Percentiles rank a stretch among this genome's conserved stretches.
Conservation (phyloP, 2,888 invertebrate genomes). For the Philereme vetulata region DNA sequence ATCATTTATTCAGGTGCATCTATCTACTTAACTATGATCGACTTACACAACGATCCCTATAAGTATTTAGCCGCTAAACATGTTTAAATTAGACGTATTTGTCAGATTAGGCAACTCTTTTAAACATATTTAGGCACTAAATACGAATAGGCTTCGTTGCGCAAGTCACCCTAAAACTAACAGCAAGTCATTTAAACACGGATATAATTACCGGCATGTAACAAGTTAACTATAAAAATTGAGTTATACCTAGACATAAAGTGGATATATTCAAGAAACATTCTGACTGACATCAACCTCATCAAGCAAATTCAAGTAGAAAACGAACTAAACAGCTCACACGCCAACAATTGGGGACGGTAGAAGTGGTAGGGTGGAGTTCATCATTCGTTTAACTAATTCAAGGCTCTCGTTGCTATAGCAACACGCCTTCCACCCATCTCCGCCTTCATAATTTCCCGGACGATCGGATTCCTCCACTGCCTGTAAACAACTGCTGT, state of each 20-base stretch:
- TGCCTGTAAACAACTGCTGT: conserved; percentile 61
- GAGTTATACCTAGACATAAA: neutral
- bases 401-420: conserved; percentile 66
- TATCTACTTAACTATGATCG: no score
- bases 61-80: no score
- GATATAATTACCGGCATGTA: neutral
- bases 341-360: conserved; percentile 45
- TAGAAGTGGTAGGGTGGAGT: conserved; percentile 53
- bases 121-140: no score
- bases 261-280: conserved; percentile 4
- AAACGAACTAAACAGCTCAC: conserved; percentile 9
- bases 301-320: conserved; percentile 12
- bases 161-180: no score
- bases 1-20: no score
- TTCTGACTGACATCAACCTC: conserved; percentile 2
- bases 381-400: conserved; percentile 75
- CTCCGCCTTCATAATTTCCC: conserved; percentile 64
- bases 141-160: no score
- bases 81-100: no score
- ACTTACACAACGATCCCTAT: no score
- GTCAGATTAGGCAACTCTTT: no score
- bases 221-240: no score
- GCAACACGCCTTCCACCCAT: conserved; percentile 61
- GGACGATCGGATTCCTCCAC: conserved; percentile 64
- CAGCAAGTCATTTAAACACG: no score